Evolutionary conservation across 2,888 invertebrate species (phyloP).

Genomic region (Caenorhabditis macrosperma): DNA sequence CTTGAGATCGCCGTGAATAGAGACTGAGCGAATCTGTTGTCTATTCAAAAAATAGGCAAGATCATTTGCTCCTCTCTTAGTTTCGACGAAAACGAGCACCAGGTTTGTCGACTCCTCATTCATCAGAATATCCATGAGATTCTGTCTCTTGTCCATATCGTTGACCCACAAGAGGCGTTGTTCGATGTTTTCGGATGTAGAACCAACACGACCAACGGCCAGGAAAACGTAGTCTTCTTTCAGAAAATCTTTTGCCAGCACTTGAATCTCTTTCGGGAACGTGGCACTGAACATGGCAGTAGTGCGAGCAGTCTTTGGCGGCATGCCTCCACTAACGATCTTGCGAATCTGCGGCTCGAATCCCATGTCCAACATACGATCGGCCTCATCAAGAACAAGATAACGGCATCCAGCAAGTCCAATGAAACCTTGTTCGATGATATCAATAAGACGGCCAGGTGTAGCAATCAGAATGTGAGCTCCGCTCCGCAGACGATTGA

Average conservation of each 20-base stretch:
- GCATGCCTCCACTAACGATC: conserved; percentile 85
- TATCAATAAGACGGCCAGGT: conserved; percentile 96
- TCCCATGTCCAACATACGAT: conserved; percentile 99
- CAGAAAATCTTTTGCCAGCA: conserved; percentile 96
- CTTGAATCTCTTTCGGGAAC: conserved; percentile 98
- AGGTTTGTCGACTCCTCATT: conserved; percentile 82
- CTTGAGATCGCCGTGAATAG: conserved; percentile 96
- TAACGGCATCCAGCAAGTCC: conserved; percentile 88
- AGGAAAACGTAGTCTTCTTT: conserved; percentile 97
- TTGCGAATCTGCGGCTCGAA: conserved; percentile 90
- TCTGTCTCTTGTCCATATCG: conserved; percentile 95
- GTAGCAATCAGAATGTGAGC: conserved; percentile 98
- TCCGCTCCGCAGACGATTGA: conserved; percentile 84
- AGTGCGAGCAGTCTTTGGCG: conserved; percentile 93
- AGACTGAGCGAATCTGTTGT: conserved; percentile 85
- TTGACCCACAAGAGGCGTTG: conserved; percentile 96
- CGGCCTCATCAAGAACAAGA: conserved; percentile 97
- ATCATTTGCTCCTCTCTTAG: conserved; percentile 97
- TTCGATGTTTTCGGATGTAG: conserved; percentile 99
- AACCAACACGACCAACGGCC: conserved; percentile 98
- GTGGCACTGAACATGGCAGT: conserved; percentile 99
- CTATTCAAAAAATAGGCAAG: conserved; percentile 87
- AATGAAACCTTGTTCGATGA: conserved; percentile 89
- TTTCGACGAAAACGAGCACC: conserved; percentile 98
- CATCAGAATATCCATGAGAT: conserved; percentile 93